Base-by-base conservation (phyloP, 2,113 vertebrate species). In the Ibidorhyncha struthersii region DNA sequence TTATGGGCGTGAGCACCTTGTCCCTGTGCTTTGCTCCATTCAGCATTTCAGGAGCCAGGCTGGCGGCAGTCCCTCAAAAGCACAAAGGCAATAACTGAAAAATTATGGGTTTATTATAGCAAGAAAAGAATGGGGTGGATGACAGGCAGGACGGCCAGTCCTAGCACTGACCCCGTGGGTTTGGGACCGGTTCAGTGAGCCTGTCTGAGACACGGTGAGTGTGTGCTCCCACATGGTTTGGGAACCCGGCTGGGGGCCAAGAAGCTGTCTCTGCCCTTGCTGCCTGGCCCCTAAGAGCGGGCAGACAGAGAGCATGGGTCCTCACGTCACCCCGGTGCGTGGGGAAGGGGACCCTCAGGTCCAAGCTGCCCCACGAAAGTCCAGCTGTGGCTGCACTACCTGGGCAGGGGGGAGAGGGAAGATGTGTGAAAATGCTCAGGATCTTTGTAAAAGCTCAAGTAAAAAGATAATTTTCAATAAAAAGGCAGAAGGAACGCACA, bases 241-340 rank as follows among this genome's bases (percentile, higher is more conserved):
- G 21, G 32, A 86, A 38, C 50, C 45, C 0, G 0, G 6, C 8
- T 58, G 13, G 52, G 9, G 32, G 9, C 20, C 41, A 50, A 41
- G 58, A 50, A 91, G 13, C 25, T 6, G 4, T 20, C 18, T 41
- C 22, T 66, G 41, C 38, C 25, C 8, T 73, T 81, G 20, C 40
- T 74, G 9, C 26, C 47, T 3, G 2, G 12, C 14, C 34, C 21
- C 16, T 53, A 34, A 45, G 30, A 52, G 45, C 67, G 62, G 36
- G 21, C 53, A 66, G 16, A 53, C 45, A 43, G 71, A 63, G 22
- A 82, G 7, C 2, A 2, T 14, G 16, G 3, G 49, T 58, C 22
- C 38, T 41, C 0, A 1, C 13, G 9, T 79, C 3, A 0, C 14
- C 9, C 40, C 1, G 2, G 8, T 43, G 21, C 0, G 0, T 36